Evolutionary conservation across 2,113 vertebrate genomes (phyloP), one percentile per base, ranked within the genome.

Genomic region (Irena cyanogastra): DNA sequence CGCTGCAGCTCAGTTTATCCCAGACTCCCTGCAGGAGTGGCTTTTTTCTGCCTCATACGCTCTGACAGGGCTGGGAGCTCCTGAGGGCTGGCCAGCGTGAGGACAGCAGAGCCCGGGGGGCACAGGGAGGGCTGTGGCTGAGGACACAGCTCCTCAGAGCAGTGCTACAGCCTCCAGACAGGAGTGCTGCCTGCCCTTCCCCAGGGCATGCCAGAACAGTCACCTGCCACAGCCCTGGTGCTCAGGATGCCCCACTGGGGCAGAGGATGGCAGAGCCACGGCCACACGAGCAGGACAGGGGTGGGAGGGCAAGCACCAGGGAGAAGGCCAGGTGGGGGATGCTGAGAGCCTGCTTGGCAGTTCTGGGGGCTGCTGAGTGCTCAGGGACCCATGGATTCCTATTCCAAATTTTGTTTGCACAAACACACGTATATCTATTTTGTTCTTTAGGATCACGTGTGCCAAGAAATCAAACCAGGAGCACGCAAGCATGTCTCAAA

Each of bases 261-360:
- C 23, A 44, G 47, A 41, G 14, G 60, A 30, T 3, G 9, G 45
- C 57, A 53, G 27, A 59, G 21, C 42, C 66, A 49, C 6, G 7
- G 79, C 37, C 64, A 27, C n/a, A 13, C 0, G 30, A 71, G 33
- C 2, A 0, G 21, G 3, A 2, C 30, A 3, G 41, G 45, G 45
- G 35, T 1, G 1, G 15, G 24, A 68, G 24, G 23, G 20, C 1
- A 16, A 71, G 42, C 0, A 0, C 33, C 3, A 7, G n/a, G 30
- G 49, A 81, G 23, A 83, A 49, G 30, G 21, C 26, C 6, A 57
- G 68, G 26, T 10, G 13, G 61, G 22, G 41, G 14, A 50, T 2
- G 4, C 50, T 59, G n/a, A 65, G 42, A 49, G 37, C 20, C 54
- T 79, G 37, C 30, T 13, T 27, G 31, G 24, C 44, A 57, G 11